A percentile compares a stretch with the other conserved stretches of the same genome.
These are phyloP conservation scores for Drosophila melanosoma DNA, from an alignment of 2,888 invertebrate genomes.

Conservation along the genomic window DNA sequence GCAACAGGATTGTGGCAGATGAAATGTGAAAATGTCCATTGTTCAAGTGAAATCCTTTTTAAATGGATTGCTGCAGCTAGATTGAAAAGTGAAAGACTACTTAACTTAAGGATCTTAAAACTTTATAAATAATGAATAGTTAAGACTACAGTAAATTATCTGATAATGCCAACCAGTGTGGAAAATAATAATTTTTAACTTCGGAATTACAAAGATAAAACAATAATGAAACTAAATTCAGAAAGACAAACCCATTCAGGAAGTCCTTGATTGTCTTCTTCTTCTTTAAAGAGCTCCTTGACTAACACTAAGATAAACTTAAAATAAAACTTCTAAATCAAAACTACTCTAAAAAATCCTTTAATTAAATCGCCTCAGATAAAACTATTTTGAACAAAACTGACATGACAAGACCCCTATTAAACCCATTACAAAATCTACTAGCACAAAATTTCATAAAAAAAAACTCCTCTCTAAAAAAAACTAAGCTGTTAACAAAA, in stretches of 20 bases:
- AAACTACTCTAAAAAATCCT: neutral
- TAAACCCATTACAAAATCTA: neutral
- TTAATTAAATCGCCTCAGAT: no score
- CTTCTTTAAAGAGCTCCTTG: neutral
- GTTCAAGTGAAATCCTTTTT: neutral
- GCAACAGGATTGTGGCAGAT: conserved; percentile 11
- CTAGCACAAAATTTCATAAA: neutral
- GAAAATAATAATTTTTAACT: neutral
- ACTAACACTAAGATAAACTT: no score
- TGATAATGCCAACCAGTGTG: neutral
- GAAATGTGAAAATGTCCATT: conserved; percentile 17
- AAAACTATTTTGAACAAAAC: neutral
- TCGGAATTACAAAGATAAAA: neutral
- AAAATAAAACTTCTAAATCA: neutral
- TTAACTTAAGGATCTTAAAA: neutral
- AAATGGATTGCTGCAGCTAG: neutral
- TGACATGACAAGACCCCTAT: neutral
- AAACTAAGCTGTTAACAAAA: neutral
- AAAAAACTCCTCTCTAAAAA: neutral
- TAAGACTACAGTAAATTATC: neutral
- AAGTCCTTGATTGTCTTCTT: neutral
- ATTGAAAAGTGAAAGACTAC: neutral
- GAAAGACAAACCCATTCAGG: neutral
- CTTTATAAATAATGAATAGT: neutral
- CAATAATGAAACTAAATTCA: neutral